These are phyloP conservation scores for Malurus cyaneus DNA, from an alignment of 2,113 vertebrate species.

Conservation along the genomic window DNA sequence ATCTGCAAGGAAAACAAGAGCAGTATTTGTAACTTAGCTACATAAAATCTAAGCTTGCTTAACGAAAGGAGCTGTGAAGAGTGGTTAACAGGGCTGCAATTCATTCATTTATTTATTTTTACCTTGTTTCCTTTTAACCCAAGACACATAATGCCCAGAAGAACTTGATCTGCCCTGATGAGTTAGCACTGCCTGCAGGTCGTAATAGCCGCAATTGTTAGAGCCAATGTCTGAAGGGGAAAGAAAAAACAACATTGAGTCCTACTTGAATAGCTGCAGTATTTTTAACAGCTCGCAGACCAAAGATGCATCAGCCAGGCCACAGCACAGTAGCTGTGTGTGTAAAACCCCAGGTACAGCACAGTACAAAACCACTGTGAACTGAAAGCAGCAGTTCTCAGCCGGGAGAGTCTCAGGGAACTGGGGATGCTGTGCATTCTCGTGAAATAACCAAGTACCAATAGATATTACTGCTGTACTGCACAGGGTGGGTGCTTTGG, in stretches of 20 bases:
- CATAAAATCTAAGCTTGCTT: too few species aligned
- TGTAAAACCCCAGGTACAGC: neutral
- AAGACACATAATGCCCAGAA: conserved; percentile 96
- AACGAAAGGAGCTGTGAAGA: neutral
- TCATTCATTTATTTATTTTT: neutral
- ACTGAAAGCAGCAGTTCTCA: neutral
- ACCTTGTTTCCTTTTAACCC: conserved; percentile 99
- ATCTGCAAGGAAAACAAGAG: conserved; percentile 75
- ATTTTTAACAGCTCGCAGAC: neutral
- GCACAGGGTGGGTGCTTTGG: neutral
- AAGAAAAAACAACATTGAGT: accelerated
- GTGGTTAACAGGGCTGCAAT: neutral
- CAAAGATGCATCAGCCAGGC: accelerated
- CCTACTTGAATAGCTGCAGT: neutral
- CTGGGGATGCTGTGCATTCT: neutral
- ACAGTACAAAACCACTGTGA: accelerated
- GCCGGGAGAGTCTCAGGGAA: neutral
- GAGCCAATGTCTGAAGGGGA: conserved; percentile 86
- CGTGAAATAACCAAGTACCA: accelerated
- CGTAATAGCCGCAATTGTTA: conserved; percentile 96
- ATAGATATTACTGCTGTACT: neutral
- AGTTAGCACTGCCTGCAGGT: conserved; percentile 95
- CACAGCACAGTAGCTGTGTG: accelerated
- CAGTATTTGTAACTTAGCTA: neutral
- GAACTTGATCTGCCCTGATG: conserved; percentile 98